Conservation (phyloP, 2,797 vertebrate genomes). For the Setipinna tenuifilis region DNA sequence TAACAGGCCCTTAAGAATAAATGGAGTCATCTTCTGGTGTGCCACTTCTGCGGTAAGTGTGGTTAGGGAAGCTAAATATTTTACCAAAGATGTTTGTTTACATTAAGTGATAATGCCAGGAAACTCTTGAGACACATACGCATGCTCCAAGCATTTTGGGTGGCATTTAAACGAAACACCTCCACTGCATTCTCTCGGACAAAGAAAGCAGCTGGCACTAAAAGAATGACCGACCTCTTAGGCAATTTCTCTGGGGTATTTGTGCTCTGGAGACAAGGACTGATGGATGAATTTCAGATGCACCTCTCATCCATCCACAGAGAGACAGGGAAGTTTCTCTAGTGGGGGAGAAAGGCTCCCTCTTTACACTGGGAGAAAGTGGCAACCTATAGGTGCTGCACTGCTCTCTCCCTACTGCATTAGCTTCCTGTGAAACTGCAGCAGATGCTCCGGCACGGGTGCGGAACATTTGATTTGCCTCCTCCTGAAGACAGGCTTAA, state of each 20-base stretch:
- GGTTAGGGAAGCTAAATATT: slow-evolving; percentile 61
- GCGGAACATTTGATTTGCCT: slow-evolving; percentile 41
- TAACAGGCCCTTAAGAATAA: slow-evolving; percentile 37
- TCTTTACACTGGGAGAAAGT: background rate
- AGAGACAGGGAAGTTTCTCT: slow-evolving; percentile 62
- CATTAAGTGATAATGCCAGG: slow-evolving; percentile 55
- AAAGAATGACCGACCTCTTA: slow-evolving; percentile 62
- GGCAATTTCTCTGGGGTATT: slow-evolving; percentile 67
- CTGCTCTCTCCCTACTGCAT: slow-evolving; percentile 31
- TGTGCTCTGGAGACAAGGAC: slow-evolving; percentile 59
- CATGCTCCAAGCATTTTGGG: slow-evolving; percentile 21
- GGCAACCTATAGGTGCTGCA: too few species aligned
- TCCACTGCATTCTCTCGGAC: slow-evolving; percentile 37
- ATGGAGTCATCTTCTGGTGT: slow-evolving; percentile 22
- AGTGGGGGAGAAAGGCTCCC: slow-evolving; percentile 34
- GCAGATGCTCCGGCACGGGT: slow-evolving; percentile 44
- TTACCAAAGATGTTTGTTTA: slow-evolving; percentile 56
- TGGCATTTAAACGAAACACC: slow-evolving; percentile 43
- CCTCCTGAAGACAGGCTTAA: slow-evolving; percentile 52
- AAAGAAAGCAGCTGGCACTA: slow-evolving; percentile 43
- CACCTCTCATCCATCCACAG: slow-evolving; percentile 50
- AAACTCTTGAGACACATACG: slow-evolving; percentile 47
- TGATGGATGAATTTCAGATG: slow-evolving; percentile 76
- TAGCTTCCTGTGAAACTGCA: slow-evolving; percentile 57
- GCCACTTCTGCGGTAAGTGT: slow-evolving; percentile 38